Evolutionary conservation across 2,888 invertebrate genomes (phyloP).

Genomic region (Thyatira batis): DNA sequence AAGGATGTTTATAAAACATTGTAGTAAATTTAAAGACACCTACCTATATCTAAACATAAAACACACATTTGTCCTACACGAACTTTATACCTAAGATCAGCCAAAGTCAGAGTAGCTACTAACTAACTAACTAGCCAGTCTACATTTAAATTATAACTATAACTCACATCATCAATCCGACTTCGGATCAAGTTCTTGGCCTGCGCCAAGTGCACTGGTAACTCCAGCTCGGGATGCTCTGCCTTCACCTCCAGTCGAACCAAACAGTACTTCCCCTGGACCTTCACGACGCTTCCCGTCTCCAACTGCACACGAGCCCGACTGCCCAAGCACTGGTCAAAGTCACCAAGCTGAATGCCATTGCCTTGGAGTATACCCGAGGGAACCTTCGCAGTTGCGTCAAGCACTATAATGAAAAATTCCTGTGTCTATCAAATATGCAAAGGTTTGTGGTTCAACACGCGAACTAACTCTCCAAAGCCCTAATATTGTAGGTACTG

Average conservation of each 20-base stretch:
- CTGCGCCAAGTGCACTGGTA: constrained; percentile 85
- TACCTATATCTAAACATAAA: too few species aligned
- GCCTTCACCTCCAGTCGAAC: constrained; percentile 85
- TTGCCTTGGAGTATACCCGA: constrained; percentile 87
- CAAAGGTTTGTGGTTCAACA: constrained; percentile 9
- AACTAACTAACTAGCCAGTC: too few species aligned
- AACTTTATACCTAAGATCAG: background rate
- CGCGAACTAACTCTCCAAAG: constrained; percentile 17
- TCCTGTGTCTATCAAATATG: constrained; percentile 45
- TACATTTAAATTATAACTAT: too few species aligned
- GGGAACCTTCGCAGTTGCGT: constrained; percentile 87
- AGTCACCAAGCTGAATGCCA: constrained; percentile 87
- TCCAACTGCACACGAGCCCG: constrained; percentile 83
- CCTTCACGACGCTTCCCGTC: constrained; percentile 81
- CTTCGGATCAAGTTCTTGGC: constrained; percentile 85
- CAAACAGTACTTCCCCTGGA: constrained; percentile 87
- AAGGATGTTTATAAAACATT: too few species aligned
- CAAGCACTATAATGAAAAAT: constrained; percentile 84
- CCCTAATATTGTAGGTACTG: background rate
- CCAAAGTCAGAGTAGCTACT: too few species aligned
- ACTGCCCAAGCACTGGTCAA: constrained; percentile 85
- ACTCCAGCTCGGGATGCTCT: constrained; percentile 80
- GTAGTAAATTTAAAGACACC: too few species aligned
- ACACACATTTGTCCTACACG: too few species aligned
- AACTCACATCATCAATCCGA: constrained; percentile 84